These are phyloP conservation scores for Ecdyonurus torrentis DNA, from an alignment of 2,888 invertebrate species.

Conservation along the genomic window DNA sequence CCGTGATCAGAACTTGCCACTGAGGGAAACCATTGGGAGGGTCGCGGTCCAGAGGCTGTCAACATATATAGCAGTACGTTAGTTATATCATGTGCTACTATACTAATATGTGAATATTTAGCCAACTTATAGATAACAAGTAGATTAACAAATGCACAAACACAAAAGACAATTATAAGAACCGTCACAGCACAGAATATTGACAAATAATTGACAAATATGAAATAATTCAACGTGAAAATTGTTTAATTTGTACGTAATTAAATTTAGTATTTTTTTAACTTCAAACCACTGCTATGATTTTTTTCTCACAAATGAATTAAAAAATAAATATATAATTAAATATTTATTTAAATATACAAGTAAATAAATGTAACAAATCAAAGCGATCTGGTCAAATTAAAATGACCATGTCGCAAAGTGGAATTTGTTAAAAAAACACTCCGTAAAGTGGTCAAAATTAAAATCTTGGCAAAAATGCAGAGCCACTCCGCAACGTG, in stretches of 20 bases:
- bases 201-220: no score
- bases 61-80: conserved; percentile 16
- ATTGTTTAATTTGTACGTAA: no score
- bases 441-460: no score
- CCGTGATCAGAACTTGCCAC: conserved; percentile 51
- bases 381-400: background rate
- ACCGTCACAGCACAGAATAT: no score
- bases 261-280: no score
- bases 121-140: background rate
- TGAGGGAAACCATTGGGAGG: conserved; percentile 67
- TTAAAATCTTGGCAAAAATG: no score
- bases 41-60: conserved; percentile 69
- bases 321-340: background rate
- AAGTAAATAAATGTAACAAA: background rate
- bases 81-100: conserved; percentile 6
- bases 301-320: background rate
- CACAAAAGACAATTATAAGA: no score
- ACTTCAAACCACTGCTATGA: no score
- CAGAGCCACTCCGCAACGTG: no score
- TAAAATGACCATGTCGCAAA: background rate
- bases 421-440: no score
- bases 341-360: background rate
- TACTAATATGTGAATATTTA: background rate
- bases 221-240: no score
- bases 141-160: background rate